Conservation (phyloP, 2,113 vertebrate genomes). For the Ophiodon elongatus region DNA sequence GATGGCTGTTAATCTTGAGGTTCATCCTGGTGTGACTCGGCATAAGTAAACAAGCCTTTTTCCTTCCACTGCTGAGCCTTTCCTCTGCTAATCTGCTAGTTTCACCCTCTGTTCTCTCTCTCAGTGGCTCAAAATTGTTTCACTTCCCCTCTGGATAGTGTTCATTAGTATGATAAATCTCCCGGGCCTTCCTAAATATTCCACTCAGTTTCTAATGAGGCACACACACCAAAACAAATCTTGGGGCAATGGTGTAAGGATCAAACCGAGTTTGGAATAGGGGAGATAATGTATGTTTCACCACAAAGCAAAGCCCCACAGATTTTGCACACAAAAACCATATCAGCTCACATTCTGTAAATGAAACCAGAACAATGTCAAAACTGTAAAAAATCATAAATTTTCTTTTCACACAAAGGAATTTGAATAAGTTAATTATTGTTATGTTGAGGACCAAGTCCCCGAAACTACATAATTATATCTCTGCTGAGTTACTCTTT, state of each 20-base stretch:
- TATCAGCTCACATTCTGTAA: conserved; percentile 17
- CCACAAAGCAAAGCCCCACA: conserved; percentile 31
- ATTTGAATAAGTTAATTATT: not conserved
- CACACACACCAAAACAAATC: conserved; percentile 51
- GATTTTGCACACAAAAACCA: conserved; percentile 24
- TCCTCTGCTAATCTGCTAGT: conserved; percentile 17
- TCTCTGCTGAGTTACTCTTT: conserved; percentile 1
- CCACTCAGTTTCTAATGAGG: conserved; percentile 66
- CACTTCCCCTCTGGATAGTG: conserved; percentile 60
- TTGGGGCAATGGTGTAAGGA: conserved; percentile 45
- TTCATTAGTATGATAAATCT: conserved; percentile 81
- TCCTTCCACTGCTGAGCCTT: conserved; percentile 14
- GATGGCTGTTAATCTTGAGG: conserved; percentile 11
- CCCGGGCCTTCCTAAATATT: conserved; percentile 63
- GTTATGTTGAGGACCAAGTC: not conserved
- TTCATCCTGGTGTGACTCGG: conserved; percentile 40
- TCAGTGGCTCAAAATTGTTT: conserved; percentile 34
- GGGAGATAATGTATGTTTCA: conserved; percentile 44
- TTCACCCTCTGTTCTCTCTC: conserved; percentile 22
- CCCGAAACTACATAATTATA: not conserved
- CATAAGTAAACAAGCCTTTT: conserved; percentile 28
- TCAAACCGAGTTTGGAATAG: conserved; percentile 35
- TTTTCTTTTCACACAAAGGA: not conserved
- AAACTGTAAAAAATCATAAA: not conserved
- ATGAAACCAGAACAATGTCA: conserved; percentile 15